Conservation (phyloP, 2,888 invertebrate species). For the Saturnia japonica region DNA sequence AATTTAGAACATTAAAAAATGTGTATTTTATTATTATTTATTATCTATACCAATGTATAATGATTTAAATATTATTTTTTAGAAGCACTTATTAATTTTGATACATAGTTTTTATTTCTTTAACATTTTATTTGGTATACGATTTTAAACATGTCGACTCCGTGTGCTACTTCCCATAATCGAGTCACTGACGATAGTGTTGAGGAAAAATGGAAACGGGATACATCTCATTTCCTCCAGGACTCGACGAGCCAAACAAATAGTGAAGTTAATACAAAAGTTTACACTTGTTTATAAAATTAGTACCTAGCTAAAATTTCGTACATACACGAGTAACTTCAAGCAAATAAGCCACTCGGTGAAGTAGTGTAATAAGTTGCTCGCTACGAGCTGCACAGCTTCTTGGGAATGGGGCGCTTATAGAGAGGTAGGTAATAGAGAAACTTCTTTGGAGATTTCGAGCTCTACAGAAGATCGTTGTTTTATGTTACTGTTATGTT, state of each 20-base stretch:
- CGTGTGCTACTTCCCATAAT: neutral
- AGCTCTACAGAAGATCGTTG: too few relatives aligned
- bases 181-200: neutral
- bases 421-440: too few relatives aligned
- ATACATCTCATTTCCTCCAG: neutral
- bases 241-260: neutral
- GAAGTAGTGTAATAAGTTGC: neutral
- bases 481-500: too few relatives aligned
- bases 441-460: too few relatives aligned
- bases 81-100: neutral
- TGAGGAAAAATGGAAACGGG: conserved; percentile 1
- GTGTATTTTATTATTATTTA: neutral
- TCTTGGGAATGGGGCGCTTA: too few relatives aligned
- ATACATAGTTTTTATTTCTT: conserved; percentile 8
- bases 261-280: conserved; percentile 1
- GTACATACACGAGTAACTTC: too few relatives aligned
- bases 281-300: neutral
- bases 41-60: neutral
- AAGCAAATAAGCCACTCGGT: neutral
- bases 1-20: neutral
- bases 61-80: neutral
- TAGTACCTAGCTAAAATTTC: neutral
- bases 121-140: neutral
- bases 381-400: neutral
- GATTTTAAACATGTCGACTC: neutral